Base-by-base conservation (phyloP, 2,113 vertebrate species). In the Leptobrachium ailaonicum region DNA sequence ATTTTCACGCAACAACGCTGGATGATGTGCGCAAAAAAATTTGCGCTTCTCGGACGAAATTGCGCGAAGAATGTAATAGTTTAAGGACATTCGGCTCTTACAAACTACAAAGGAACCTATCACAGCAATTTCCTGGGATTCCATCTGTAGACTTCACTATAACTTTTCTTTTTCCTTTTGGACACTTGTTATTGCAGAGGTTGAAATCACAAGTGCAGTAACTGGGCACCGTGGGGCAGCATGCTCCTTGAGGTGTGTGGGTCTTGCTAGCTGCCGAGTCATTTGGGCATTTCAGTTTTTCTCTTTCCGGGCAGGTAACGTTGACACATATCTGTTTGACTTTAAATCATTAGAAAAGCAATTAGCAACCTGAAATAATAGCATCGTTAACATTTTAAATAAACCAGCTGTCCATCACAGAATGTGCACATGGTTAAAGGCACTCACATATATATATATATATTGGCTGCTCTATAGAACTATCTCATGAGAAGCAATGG, bases 191-290 rank as follows among this genome's bases (percentile, higher is more conserved):
- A 14, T 73, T 60, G 47, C 78, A 80, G n/a, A 1, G 9, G 1
- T 41, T 2, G 41, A 80, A 75, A 42, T 80, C 5, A 58, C 78
- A 80, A 0, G 78, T 68, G 60, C 78, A 80, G 42, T 43, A n/a
- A n/a, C 71, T 69, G 41, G 63, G 78, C n/a, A 80, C 32, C 13
- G 71, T 80, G 0, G 78, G 63, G n/a, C 78, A 80, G 12, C 78
- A 80, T 41, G 45, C 41, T 66, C 78, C 70, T 5, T 40, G 43
- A 40, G 78, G 78, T 14, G 78, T 80, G 40, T 80, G 20, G 9
- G 78, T n/a, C 2, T 6, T 32, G 32, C 12, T 69, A 6, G 43
- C 47, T 41, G 41, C 1, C 5, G 78, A 80, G 44, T 75, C 78
- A 4, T 1, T 20, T 20, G 78, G 78, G 9, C 78, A 80, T 2